Conservation (phyloP, 2,797 vertebrate genomes). For the Typhlichthys eigenmanni region DNA sequence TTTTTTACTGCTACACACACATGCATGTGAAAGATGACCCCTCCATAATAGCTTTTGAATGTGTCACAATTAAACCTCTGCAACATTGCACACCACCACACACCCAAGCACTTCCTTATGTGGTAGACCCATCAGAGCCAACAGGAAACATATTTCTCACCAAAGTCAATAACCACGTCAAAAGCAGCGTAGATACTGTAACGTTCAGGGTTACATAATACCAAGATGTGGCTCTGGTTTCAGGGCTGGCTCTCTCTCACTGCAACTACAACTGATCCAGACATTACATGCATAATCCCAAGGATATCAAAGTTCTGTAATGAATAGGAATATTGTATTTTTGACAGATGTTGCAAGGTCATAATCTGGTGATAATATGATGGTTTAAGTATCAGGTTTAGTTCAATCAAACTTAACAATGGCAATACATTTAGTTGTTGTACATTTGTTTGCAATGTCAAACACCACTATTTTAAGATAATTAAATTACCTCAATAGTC, state of each 20-base stretch:
- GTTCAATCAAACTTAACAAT: no score
- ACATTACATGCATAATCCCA: slow-evolving; percentile 30
- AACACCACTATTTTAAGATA: no score
- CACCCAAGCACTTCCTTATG: slow-evolving; percentile 43
- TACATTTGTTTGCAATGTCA: no score
- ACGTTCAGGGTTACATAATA: slow-evolving; percentile 53
- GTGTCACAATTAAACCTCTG: slow-evolving; percentile 6
- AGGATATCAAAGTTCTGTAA: not conserved
- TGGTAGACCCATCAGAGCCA: slow-evolving; percentile 27
- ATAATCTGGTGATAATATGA: slow-evolving; percentile 37
- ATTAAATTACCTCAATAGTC: no score
- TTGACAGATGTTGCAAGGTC: slow-evolving; percentile 14
- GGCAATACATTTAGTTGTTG: no score
- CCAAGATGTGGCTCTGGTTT: slow-evolving; percentile 31
- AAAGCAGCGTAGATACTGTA: slow-evolving; percentile 37
- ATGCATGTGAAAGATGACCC: not conserved
- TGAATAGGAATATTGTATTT: not conserved
- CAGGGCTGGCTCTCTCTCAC: slow-evolving; percentile 9
- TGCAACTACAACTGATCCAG: slow-evolving; percentile 25
- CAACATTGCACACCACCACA: slow-evolving; percentile 52
- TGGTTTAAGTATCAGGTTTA: no score
- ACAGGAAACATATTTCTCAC: slow-evolving; percentile 45
- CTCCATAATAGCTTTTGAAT: slow-evolving; percentile 17
- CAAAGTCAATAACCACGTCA: slow-evolving; percentile 36
- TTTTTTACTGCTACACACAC: not conserved